Evolutionary conservation across 92 coral and sea anemone genomes (phyloP), one percentile per base, ranked within the genome.

Genomic region (Zoanthus solanderi): DNA sequence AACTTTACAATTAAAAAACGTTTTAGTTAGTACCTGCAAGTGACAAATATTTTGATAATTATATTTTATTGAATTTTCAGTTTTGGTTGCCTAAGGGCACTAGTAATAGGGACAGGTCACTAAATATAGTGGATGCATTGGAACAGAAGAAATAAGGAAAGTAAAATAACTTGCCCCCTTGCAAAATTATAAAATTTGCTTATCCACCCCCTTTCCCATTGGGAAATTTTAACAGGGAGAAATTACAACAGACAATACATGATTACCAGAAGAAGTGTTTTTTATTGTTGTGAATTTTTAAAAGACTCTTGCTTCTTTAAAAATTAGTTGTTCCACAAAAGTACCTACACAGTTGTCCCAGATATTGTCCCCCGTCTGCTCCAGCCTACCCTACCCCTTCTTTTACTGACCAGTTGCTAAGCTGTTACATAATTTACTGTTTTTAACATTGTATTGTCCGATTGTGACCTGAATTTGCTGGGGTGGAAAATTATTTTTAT

Each of bases 41-140:
- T 16, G 68, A 61, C 6, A 16, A 61, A 61, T 58, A 10, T 58
- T 58, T 58, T 58, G 66, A 58, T 16, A 15, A 16, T 10, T 58
- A 58, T 58, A 58, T 58, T 58, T 58, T 58, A 58, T 23, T 61
- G 68, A 61, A 61, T 61, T 61, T 61, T 61, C 68, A 61, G 68
- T 61, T 63, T 63, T n/a, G 7, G 69, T 63, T 63, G n/a, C 32
- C 69, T 63, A 63, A 17, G 69, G 31, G 69, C 9, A 63, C n/a
- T 63, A 63, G 69, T 63, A 63, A 63, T 9, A 63, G 32, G 4
- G 32, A 63, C 69, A 63, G 69, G 69, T 61, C 69, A 63, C 32
- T 18, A 63, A 63, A 63, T 63, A 63, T 23, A 37, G 42, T 23
- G 69, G 32, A 63, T 63, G 69, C 69, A 63, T 9, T n/a, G 11